Base-by-base conservation (phyloP, 2,113 vertebrate species). In the Macquaria australasica region DNA sequence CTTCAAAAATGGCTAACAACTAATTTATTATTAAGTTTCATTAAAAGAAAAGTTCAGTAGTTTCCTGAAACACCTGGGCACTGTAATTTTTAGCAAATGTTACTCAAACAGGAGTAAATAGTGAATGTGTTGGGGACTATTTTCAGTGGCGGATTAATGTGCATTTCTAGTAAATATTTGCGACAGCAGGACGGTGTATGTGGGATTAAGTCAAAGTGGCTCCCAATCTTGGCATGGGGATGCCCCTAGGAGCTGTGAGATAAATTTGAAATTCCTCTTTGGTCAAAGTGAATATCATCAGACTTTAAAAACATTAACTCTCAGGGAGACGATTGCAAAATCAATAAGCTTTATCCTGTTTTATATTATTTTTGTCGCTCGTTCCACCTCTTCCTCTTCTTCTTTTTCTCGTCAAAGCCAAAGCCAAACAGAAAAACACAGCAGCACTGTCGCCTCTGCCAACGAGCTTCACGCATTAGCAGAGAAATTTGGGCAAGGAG, bases 401-500 rank as follows among this genome's bases (percentile, higher is more conserved):
- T 73, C 37, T n/a, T 56, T 37, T 39, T 31, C 72, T 67, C 63
- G 80, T 85, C 87, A 59, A 55, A 89, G 45, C 67, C 62, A 20
- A 86, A 87, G 80, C 83, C 87, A 85, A 84, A 88, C 71, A 84
- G 71, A 76, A 74, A 45, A 64, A 67, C 31, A 23, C 73, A 50
- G 60, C 81, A 25, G 82, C 55, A 25, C 34, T 2, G 82, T 34
- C 1, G 43, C 51, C 79, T 34, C 78, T 90, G 90, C 90, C 93
- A 94, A 85, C 82, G 51, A 75, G 90, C 82, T 83, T 88, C 90
- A 88, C 62, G 83, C 90, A 69, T 93, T 88, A 87, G 83, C 85
- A 60, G 89, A 79, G 88, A 91, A 78, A 92, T 91, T 93, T 91
- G 85, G 93, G 92, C 70, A 62, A 62, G 87, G 90, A 83, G 85